Evolutionary conservation across 2,797 vertebrate species (phyloP).

Genomic region (Kryptopterus vitreolus): DNA sequence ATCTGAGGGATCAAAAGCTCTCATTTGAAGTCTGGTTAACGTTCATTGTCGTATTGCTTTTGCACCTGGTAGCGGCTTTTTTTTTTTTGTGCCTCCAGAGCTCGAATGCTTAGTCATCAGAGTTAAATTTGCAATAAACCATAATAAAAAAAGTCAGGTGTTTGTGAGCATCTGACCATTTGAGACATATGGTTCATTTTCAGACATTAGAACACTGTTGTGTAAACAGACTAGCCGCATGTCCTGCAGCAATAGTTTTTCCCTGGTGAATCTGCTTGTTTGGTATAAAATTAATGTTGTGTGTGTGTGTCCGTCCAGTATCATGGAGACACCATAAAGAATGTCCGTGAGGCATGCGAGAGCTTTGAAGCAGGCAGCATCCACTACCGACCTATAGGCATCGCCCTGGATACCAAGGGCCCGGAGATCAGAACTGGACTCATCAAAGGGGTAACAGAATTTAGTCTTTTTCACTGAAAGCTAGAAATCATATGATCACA

Average conservation of each 20-base stretch:
- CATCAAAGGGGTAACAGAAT: constrained; percentile 85
- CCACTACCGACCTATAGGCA: constrained; percentile 89
- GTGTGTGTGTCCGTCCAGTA: constrained; percentile 73
- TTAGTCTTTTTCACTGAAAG: background rate
- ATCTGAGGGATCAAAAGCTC: background rate
- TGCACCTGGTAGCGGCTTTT: background rate
- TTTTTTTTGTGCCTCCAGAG: background rate
- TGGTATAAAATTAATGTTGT: background rate
- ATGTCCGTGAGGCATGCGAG: constrained; percentile 88
- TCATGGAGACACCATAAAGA: constrained; percentile 90
- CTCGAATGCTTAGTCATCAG: background rate
- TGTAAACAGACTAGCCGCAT: background rate
- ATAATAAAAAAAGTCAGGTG: too few species aligned
- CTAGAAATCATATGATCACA: too few species aligned
- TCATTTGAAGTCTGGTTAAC: background rate
- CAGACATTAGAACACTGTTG: background rate
- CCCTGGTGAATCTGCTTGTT: too few species aligned
- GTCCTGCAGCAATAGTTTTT: background rate
- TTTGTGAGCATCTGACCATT: background rate
- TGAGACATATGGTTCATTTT: too few species aligned
- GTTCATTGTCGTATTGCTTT: background rate
- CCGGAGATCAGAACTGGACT: constrained; percentile 98
- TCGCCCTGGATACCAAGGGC: constrained; percentile 97
- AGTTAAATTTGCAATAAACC: too few species aligned
- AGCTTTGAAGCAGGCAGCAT: constrained; percentile 93